Evolutionary conservation across 2,888 invertebrate genomes (phyloP).

Genomic region (Tubiluchus corallicola): DNA sequence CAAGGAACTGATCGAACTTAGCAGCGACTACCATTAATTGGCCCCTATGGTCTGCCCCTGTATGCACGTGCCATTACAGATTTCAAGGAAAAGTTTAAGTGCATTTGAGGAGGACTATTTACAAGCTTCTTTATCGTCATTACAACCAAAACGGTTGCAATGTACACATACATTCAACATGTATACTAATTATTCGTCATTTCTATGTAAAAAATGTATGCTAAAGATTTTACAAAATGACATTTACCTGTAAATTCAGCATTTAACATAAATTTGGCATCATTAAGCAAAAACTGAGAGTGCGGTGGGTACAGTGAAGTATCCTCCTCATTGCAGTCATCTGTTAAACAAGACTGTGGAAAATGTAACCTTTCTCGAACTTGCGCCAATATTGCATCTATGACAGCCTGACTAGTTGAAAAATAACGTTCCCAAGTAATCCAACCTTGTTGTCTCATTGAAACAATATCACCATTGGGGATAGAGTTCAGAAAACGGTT

Average conservation of each 20-base stretch:
- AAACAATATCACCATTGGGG: constrained; percentile 61
- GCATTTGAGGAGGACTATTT: no score
- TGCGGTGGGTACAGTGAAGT: constrained; percentile 63
- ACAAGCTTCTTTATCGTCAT: no score
- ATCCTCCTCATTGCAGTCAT: constrained; percentile 54
- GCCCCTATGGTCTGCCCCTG: no score
- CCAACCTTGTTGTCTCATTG: constrained; percentile 66
- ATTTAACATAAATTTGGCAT: no score
- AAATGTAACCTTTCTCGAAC: constrained; percentile 64
- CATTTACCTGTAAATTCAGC: constrained; percentile 79
- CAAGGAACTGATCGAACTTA: no score
- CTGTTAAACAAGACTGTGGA: constrained; percentile 55
- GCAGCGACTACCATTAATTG: no score
- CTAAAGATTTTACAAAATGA: constrained; percentile 72
- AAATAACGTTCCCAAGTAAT: constrained; percentile 78
- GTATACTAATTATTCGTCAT: no score
- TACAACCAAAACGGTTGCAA: no score
- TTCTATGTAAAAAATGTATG: no score
- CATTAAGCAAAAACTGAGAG: constrained; percentile 61
- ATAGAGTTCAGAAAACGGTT: constrained; percentile 71
- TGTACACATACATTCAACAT: no score
- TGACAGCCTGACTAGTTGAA: constrained; percentile 61
- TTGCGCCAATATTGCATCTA: constrained; percentile 62
- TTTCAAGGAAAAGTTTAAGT: no score
- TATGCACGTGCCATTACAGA: no score